These are phyloP conservation scores for Chunga burmeisteri DNA, from an alignment of 2,113 vertebrate species.

Conservation along the genomic window DNA sequence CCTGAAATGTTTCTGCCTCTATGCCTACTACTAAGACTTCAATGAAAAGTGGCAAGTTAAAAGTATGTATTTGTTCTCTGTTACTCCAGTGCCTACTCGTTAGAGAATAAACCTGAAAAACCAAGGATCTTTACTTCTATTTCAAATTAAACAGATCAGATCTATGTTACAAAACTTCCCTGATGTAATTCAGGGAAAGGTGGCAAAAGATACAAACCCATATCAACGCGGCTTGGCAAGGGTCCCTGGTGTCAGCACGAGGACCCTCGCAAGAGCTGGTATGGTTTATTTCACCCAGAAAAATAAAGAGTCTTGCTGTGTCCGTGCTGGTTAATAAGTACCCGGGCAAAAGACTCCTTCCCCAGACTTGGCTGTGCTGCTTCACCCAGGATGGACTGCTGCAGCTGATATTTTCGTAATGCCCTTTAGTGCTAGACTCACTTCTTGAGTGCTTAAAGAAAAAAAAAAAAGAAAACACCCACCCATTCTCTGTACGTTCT, in stretches of 20 bases:
- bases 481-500: background rate
- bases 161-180: background rate
- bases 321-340: background rate
- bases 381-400: background rate
- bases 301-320: background rate
- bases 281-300: background rate
- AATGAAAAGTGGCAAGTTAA: background rate
- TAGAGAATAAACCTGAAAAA: background rate
- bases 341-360: background rate
- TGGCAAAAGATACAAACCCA: background rate
- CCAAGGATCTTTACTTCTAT: background rate
- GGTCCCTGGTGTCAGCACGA: background rate
- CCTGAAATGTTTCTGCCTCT: background rate
- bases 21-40: background rate
- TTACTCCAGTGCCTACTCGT: background rate
- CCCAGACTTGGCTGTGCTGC: background rate
- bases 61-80: background rate
- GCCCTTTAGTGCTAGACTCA: background rate
- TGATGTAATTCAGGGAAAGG: slow-evolving; percentile 12
- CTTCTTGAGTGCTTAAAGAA: background rate
- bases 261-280: background rate
- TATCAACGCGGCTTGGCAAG: background rate
- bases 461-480: background rate
- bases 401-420: background rate
- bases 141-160: background rate